Conservation (phyloP, 1,140 invertebrate genomes). For the Conus betulinus region DNA sequence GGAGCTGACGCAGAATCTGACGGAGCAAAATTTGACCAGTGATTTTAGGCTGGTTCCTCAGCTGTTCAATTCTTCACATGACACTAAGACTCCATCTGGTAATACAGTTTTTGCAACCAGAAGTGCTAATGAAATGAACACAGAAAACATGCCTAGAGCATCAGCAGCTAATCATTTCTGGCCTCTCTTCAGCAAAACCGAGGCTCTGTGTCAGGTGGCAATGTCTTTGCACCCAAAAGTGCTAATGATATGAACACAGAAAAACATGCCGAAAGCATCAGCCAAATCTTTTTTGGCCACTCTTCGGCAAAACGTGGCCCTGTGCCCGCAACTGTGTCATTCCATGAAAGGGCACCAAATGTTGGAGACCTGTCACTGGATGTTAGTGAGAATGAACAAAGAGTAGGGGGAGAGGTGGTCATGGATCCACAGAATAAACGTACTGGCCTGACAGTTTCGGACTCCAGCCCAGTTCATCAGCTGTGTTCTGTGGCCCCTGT, state of each 20-base stretch:
- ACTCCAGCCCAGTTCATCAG: background rate
- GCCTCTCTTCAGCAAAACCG: background rate
- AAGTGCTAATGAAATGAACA: too few species aligned
- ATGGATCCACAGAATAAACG: background rate
- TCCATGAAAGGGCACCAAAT: background rate
- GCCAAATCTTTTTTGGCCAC: constrained; percentile 21
- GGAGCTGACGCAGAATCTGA: constrained; percentile 14
- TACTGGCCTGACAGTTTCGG: background rate
- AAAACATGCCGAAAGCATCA: background rate
- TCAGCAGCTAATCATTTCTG: constrained; percentile 20
- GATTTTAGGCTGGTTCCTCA: background rate
- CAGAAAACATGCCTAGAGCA: background rate
- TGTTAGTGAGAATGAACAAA: background rate
- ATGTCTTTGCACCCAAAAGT: too few species aligned
- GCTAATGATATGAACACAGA: too few species aligned
- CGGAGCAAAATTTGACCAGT: background rate
- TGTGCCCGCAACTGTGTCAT: background rate
- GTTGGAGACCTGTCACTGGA: background rate
- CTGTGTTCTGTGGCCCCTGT: background rate
- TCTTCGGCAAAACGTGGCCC: background rate
- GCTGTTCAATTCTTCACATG: background rate
- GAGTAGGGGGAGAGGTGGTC: background rate
- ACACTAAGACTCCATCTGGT: background rate
- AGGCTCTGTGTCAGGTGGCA: background rate
- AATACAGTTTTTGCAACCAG: background rate